Base-by-base conservation (phyloP, 2,797 vertebrate species). In the Channallabes apus region DNA sequence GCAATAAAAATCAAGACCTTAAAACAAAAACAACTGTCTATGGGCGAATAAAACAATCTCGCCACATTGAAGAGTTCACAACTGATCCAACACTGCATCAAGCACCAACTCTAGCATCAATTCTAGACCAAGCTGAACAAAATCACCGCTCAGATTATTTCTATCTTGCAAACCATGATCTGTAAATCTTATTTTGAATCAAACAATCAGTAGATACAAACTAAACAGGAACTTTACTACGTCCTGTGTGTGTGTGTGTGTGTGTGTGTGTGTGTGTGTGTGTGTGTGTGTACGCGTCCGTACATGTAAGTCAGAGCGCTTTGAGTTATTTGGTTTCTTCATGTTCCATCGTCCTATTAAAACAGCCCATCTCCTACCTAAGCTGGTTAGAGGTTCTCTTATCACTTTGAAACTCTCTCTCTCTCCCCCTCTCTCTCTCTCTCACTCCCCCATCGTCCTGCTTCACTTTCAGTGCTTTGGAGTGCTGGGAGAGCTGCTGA, bases 311-410 rank as follows among this genome's bases (percentile, higher is more conserved):
- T 93, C 88, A 93, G 91, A 88, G 88, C 92, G 87, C 87, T 92
- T 90, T 87, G 83, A 88, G 80, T 87, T 65, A 88, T 91, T 90
- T 87, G 89, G 82, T 90, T 91, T 92, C 89, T 92, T 62, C 46
- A n/a, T 8, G 59, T 32, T 93, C 90, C 92, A 92, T 92, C 92
- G 92, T 94, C 93, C 92, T 93, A 93, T 90, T 95, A 94, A 95
- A 96, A 95, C 94, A 95, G 93, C 94, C 95, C 95, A 94, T 96
- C 95, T 95, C 95, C 95, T 96, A 96, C 95, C 95, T 96, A 96
- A 95, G 95, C 94, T 94, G 95, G 95, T 95, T 90, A 95, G 92
- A 93, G 95, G 94, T 93, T 95, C 94, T 92, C 94, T 95, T 95
- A 96, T 96, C 92, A 95, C 94, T 95, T 90, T 96, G 95, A 95